phyloP scores from a whole-genome alignment of 2,113 vertebrate species.

The Bucco capensis region DNA sequence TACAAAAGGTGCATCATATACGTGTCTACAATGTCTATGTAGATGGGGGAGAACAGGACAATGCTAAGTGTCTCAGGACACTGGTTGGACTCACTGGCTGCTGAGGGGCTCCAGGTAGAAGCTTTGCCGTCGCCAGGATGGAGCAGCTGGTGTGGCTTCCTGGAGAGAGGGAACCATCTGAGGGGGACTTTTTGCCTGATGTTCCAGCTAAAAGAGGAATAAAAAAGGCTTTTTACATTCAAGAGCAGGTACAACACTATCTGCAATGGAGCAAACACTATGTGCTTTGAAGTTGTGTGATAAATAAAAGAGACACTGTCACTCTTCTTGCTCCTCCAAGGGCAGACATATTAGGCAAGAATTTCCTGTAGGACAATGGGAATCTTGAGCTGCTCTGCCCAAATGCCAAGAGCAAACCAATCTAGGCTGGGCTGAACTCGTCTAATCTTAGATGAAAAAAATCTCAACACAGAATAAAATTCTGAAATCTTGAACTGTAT shows the following conservation, averaged over 20 bases:
- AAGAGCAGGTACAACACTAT: neutral
- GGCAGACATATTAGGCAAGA: neutral
- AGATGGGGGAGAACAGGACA: neutral
- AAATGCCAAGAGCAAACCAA: neutral
- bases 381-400: neutral
- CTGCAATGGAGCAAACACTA: neutral
- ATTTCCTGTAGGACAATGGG: neutral
- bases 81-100: constrained; percentile 69
- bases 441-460: neutral
- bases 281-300: neutral
- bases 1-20: neutral
- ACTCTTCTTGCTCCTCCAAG: neutral
- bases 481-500: neutral
- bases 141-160: constrained; percentile 64
- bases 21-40: accelerated
- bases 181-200: constrained; percentile 71
- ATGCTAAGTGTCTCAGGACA: neutral
- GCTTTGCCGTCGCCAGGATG: constrained; percentile 67
- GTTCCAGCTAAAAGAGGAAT: constrained; percentile 58
- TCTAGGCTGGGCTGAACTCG: neutral
- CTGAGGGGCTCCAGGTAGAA: constrained; percentile 74
- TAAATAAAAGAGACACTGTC: neutral
- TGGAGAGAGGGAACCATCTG: constrained; percentile 62
- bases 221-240: neutral
- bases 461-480: neutral